Conservation (phyloP, 1,140 invertebrate species). For the Camponotus floridanus region DNA sequence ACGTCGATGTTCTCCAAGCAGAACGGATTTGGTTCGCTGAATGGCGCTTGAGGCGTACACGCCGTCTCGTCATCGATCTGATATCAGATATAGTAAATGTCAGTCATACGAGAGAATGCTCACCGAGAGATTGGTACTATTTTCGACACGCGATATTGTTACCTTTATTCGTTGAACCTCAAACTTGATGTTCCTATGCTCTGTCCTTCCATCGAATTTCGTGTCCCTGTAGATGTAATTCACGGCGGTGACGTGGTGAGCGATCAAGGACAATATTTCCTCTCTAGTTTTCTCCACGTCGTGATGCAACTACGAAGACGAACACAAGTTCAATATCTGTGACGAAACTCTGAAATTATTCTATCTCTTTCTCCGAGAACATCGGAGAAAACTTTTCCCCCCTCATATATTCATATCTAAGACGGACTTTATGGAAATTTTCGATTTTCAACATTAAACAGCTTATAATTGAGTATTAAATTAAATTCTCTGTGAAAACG, state of each 20-base stretch:
- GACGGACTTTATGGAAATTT: neutral
- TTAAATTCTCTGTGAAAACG: neutral
- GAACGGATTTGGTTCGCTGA: conserved; percentile 95
- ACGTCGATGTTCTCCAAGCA: conserved; percentile 99
- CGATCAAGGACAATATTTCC: conserved; percentile 98
- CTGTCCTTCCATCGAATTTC: conserved; percentile 94
- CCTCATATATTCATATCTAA: neutral
- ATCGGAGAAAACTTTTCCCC: neutral
- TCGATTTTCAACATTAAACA: conserved; percentile 20
- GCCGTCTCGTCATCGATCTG: conserved; percentile 96
- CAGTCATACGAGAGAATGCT: neutral
- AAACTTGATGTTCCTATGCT: conserved; percentile 98
- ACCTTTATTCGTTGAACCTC: conserved; percentile 99
- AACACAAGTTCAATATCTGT: neutral
- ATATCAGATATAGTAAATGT: conserved; percentile 25
- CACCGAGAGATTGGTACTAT: neutral
- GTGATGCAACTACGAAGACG: conserved; percentile 87
- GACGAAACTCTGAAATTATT: neutral
- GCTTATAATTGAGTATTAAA: conserved; percentile 13
- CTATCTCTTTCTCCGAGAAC: neutral
- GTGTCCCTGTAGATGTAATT: conserved; percentile 99
- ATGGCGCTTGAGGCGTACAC: conserved; percentile 89
- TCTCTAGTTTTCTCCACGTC: conserved; percentile 95
- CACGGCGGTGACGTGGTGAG: conserved; percentile 99
- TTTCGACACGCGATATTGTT: conserved; percentile 65